Percentiles rank a stretch among this genome's conserved stretches.
Conservation (phyloP, 1,140 invertebrate genomes). For the Drosophila tropicalis region DNA sequence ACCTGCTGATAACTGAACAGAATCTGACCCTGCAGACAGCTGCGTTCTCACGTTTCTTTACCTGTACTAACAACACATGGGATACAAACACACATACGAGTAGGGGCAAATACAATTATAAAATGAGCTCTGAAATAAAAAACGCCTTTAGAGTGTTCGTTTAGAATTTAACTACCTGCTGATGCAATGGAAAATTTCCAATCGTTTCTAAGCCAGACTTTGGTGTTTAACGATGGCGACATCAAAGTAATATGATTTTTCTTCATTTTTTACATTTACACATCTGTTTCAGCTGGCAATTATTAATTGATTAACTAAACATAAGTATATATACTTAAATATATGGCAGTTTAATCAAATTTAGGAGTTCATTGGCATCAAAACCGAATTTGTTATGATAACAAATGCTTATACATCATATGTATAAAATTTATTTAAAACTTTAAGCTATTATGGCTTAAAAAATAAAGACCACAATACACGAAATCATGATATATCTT, state of each 20-base stretch:
- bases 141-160: conserved; percentile 24
- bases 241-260: background rate
- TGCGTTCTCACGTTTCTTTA: conserved; percentile 50
- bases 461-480: too few species aligned
- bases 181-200: conserved; percentile 60
- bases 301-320: conserved; percentile 1
- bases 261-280: background rate
- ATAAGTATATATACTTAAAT: background rate
- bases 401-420: too few species aligned
- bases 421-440: too few species aligned
- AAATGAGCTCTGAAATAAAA: conserved; percentile 33
- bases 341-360: background rate
- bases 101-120: background rate
- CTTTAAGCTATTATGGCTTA: too few species aligned
- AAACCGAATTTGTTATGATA: background rate
- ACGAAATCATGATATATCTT: too few species aligned
- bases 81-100: conserved; percentile 1
- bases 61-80: conserved; percentile 39
- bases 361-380: background rate
- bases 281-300: background rate
- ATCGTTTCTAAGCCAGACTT: conserved; percentile 15
- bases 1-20: conserved; percentile 15
- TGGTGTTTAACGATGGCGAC: background rate
- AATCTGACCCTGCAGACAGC: conserved; percentile 22
- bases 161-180: conserved; percentile 53